A percentile compares a stretch with the other conserved stretches of the same genome.
Evolutionary conservation across 1,140 invertebrate genomes (phyloP).

Genomic region (Heliothis virescens): DNA sequence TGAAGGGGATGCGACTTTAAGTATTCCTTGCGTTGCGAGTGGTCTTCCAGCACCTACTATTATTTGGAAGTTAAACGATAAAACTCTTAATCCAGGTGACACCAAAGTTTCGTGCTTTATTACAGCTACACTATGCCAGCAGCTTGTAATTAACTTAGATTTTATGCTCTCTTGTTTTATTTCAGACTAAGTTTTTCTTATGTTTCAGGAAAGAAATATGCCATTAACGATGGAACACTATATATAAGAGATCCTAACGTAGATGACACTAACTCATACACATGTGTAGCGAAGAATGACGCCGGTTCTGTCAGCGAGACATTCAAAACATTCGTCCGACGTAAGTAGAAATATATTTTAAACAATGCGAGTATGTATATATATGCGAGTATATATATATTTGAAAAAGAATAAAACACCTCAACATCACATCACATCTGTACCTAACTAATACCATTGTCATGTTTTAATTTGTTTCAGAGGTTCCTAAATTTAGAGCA

Average conservation of each 20-base stretch:
- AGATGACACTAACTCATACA: conserved; percentile 6
- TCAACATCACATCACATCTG: too few relatives aligned
- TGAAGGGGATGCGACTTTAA: conserved; percentile 12
- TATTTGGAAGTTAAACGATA: not conserved
- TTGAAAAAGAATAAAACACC: too few relatives aligned
- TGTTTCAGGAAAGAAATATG: conserved; percentile 21
- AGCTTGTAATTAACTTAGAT: too few relatives aligned
- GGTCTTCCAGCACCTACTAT: conserved; percentile 30
- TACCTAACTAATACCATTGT: too few relatives aligned
- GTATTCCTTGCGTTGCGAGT: conserved; percentile 14
- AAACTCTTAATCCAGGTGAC: conserved; percentile 11
- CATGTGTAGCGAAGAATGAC: conserved; percentile 16
- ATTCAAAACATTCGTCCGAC: not conserved
- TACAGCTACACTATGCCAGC: too few relatives aligned
- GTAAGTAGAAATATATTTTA: conserved; percentile 9
- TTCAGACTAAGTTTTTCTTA: not conserved
- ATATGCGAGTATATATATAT: too few relatives aligned
- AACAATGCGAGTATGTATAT: too few relatives aligned
- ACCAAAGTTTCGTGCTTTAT: not conserved
- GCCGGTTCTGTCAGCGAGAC: not conserved
- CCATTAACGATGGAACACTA: conserved; percentile 4
- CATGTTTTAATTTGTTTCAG: too few relatives aligned
- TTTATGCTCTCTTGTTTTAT: not conserved
- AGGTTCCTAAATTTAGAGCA: too few relatives aligned
- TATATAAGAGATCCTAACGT: conserved; percentile 7